Conservation (phyloP, 2,113 vertebrate genomes). For the Cromileptes altivelis region DNA sequence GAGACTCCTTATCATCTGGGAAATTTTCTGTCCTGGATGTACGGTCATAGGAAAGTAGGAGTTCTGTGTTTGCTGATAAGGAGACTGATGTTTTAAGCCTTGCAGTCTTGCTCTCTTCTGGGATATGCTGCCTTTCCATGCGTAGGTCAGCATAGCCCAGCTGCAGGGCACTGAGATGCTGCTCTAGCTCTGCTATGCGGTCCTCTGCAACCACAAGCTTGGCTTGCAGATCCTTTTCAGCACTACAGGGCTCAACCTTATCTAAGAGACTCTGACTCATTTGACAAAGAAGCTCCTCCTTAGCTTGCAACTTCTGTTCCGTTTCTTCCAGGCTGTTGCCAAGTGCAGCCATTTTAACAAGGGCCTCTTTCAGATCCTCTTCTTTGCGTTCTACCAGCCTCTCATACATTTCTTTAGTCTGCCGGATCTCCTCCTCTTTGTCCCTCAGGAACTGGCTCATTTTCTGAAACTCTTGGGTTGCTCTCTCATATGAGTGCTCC, state of each 20-base stretch:
- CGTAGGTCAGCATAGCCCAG: constrained; percentile 80
- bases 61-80: constrained; percentile 37
- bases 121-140: constrained; percentile 73
- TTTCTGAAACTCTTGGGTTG: constrained; percentile 88
- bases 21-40: constrained; percentile 74
- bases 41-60: constrained; percentile 29
- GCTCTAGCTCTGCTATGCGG: constrained; percentile 82
- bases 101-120: constrained; percentile 78
- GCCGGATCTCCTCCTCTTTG: constrained; percentile 92
- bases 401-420: constrained; percentile 89
- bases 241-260: constrained; percentile 70
- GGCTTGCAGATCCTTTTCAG: constrained; percentile 83
- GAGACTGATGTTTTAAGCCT: constrained; percentile 58
- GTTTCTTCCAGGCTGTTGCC: constrained; percentile 92
- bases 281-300: constrained; percentile 89
- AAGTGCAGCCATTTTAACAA: constrained; percentile 90
- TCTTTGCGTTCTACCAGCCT: constrained; percentile 90
- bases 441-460: constrained; percentile 88
- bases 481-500: constrained; percentile 88
- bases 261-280: constrained; percentile 69
- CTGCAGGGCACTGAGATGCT: constrained; percentile 81
- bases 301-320: constrained; percentile 88
- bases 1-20: constrained; percentile 81
- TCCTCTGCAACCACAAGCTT: constrained; percentile 83
- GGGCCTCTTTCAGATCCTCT: constrained; percentile 90